These are phyloP conservation scores for Macrosiphum euphorbiae DNA, from an alignment of 2,888 invertebrate species.

Conservation along the genomic window DNA sequence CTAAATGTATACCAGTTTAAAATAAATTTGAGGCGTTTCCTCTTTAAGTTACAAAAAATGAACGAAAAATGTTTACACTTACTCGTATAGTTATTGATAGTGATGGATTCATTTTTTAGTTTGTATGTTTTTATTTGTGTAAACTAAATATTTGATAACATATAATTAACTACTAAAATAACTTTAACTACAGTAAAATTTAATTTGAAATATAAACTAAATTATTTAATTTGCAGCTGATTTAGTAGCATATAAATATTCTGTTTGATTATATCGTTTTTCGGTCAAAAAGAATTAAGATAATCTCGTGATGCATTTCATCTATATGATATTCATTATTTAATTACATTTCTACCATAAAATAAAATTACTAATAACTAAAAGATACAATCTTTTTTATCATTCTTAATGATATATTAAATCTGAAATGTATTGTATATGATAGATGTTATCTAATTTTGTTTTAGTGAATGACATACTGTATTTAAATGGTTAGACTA, in stretches of 20 bases:
- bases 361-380: neutral
- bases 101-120: neutral
- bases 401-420: neutral
- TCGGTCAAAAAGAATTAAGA: neutral
- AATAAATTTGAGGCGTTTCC: neutral
- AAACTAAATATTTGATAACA: neutral
- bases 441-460: slow-evolving; percentile 18
- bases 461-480: slow-evolving; percentile 35
- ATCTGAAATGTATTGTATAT: neutral
- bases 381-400: neutral
- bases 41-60: neutral
- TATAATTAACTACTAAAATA: neutral
- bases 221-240: neutral
- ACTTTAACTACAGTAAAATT: neutral
- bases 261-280: neutral
- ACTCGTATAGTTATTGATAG: neutral
- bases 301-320: neutral
- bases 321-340: neutral
- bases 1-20: neutral
- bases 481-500: slow-evolving; percentile 40
- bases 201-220: neutral
- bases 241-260: neutral
- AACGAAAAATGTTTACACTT: slow-evolving; percentile 2
- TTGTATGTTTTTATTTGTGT: neutral
- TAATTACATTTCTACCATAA: neutral